Evolutionary conservation across 2,797 vertebrate genomes (phyloP).

Genomic region (Arnoldichthys spilopterus): DNA sequence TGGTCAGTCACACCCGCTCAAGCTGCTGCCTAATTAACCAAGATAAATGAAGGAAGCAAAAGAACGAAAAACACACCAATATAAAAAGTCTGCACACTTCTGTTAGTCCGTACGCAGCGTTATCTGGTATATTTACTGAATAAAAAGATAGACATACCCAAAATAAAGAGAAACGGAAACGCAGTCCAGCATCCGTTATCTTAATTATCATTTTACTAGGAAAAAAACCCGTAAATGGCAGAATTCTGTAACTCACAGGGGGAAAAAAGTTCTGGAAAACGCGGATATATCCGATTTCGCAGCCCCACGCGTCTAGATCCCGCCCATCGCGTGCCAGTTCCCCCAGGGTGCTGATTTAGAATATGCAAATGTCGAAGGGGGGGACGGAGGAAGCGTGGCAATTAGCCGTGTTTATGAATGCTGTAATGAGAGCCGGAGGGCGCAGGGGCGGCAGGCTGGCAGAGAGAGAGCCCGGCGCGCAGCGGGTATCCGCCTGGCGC

Average conservation of each 20-base stretch:
- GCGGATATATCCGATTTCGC: slow-evolving; percentile 53
- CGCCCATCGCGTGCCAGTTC: slow-evolving; percentile 65
- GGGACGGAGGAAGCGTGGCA: slow-evolving; percentile 86
- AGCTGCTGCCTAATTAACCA: background rate
- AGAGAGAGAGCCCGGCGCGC: slow-evolving; percentile 66
- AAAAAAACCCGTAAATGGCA: background rate
- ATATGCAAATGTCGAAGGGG: slow-evolving; percentile 86
- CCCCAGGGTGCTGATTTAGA: slow-evolving; percentile 80
- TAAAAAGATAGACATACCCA: background rate
- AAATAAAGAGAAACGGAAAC: slow-evolving; percentile 5
- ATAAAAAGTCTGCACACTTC: background rate
- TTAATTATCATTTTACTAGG: background rate
- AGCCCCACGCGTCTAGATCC: slow-evolving; percentile 65
- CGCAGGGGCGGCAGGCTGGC: slow-evolving; percentile 62
- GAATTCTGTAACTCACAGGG: background rate
- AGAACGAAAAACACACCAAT: slow-evolving; percentile 61
- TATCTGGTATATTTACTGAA: background rate
- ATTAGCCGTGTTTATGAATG: slow-evolving; percentile 87
- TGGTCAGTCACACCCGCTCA: background rate
- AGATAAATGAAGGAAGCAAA: slow-evolving; percentile 48
- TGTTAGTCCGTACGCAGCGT: background rate
- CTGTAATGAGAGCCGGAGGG: slow-evolving; percentile 76
- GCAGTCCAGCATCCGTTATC: background rate
- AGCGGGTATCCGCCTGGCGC: slow-evolving; percentile 78
- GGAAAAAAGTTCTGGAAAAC: slow-evolving; percentile 34